Evolutionary conservation across 2,888 invertebrate species (phyloP), one percentile per base, ranked within the genome.

Genomic region (Microplitis deprimator): DNA sequence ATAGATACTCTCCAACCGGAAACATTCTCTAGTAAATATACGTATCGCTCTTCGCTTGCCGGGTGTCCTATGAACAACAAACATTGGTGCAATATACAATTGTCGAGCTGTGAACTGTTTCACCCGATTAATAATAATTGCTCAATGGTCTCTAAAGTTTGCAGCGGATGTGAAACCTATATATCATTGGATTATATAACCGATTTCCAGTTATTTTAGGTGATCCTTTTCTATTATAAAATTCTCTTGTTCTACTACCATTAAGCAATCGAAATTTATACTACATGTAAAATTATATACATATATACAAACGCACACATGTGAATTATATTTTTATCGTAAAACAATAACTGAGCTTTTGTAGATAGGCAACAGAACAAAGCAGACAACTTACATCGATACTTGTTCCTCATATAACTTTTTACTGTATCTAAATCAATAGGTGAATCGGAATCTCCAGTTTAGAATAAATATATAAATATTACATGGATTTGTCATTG

Each of bases 21-120:
- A 77, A 40, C 40, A 65, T 71, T 70, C 73, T 77, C 73, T 94
- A 95, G 92, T 92, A 96, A 93, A 96, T 96, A 93, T 96, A 96
- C 89, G 96, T 96, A 94, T 95, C 94, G 93, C 96, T 96, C 94
- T 87, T 88, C 84, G 87, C 85, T 84, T 82, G 86, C 82, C 77
- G 84, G 82, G 84, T 84, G 83, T 84, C 90, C 89, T 90, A 89
- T 80, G 84, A 88, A 88, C 85, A 88, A 50, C 83, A 87, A 77
- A 79, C 64, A 67, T 38, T 71, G 16, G 67, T 50, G 70, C 29
- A 6, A 1, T 17, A 61, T 40, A 67, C 67, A 73, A 73, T 67
- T 76, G 70, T 70, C 64, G 41, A 70, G 41, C 16, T 67, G 67
- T 65, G 29, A 65, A 73, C 67, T 73, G 59, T 73, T 73, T 8